Conservation (phyloP, 2,797 vertebrate species). For the Alcedo atthis region DNA sequence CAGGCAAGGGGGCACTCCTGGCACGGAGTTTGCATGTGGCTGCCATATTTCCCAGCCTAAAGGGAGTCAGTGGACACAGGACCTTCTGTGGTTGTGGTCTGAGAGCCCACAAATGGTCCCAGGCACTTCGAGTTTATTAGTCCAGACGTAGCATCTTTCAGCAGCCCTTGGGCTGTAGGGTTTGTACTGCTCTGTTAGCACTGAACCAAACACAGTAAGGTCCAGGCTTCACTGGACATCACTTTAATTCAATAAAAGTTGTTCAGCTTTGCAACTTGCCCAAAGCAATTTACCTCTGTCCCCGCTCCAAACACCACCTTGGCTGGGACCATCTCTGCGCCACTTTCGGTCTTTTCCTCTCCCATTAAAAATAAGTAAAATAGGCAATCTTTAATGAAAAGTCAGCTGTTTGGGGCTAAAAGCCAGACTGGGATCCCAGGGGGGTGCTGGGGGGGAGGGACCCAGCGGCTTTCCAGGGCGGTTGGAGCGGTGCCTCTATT, state of each 20-base stretch:
- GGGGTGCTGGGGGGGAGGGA: not conserved
- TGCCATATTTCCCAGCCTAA: not conserved
- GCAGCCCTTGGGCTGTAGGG: not conserved
- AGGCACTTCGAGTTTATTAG: not conserved
- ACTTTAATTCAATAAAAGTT: not conserved
- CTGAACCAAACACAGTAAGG: not conserved
- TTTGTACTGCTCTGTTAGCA: not conserved
- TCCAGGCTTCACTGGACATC: not conserved
- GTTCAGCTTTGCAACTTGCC: not conserved
- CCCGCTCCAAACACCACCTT: not conserved
- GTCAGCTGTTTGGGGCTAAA: constrained; percentile 41
- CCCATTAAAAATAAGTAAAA: constrained; percentile 27
- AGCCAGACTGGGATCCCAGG: not conserved
- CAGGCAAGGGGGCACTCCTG: not conserved
- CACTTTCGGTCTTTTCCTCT: not conserved
- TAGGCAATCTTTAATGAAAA: constrained; percentile 63
- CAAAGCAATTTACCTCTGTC: not conserved
- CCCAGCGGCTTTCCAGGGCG: not conserved
- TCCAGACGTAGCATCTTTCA: not conserved
- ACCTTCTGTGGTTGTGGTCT: not conserved
- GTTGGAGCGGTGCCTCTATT: not conserved
- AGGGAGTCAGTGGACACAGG: not conserved
- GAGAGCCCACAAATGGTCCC: not conserved
- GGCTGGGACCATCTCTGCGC: not conserved
- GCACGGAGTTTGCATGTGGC: not conserved